These are phyloP conservation scores for Mylabris sibirica DNA, from an alignment of 2,888 invertebrate genomes.

Conservation along the genomic window DNA sequence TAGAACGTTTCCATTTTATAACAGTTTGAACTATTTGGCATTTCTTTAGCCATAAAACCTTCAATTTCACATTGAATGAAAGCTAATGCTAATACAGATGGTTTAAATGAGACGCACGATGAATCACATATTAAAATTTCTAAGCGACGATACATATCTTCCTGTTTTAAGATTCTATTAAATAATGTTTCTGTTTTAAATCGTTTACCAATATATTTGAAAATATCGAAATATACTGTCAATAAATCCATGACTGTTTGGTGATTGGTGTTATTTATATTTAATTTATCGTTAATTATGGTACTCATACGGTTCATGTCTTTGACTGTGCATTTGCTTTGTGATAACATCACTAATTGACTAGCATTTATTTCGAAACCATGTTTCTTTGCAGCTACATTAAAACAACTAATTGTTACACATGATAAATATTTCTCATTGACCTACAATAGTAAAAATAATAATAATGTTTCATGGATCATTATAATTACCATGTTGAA, in stretches of 20 bases:
- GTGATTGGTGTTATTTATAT: slow-evolving; percentile 66
- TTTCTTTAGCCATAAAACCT: slow-evolving; percentile 47
- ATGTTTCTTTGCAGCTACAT: slow-evolving; percentile 78
- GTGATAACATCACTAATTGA: slow-evolving; percentile 71
- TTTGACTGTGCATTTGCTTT: slow-evolving; percentile 84
- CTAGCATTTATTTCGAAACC: slow-evolving; percentile 69
- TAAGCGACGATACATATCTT: slow-evolving; percentile 64
- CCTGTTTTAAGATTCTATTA: slow-evolving; percentile 59
- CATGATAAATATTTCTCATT: slow-evolving; percentile 86
- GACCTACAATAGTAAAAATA: slow-evolving; percentile 57
- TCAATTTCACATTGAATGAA: slow-evolving; percentile 78
- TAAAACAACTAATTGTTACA: slow-evolving; percentile 85
- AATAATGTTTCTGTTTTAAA: slow-evolving; percentile 65
- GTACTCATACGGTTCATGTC: slow-evolving; percentile 88
- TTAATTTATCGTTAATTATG: slow-evolving; percentile 80
- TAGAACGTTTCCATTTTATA: slow-evolving; percentile 64
- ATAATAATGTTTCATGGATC: too few species aligned
- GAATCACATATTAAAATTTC: slow-evolving; percentile 81
- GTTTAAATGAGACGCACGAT: slow-evolving; percentile 75
- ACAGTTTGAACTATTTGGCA: slow-evolving; percentile 45
- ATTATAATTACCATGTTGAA: slow-evolving; percentile 10
- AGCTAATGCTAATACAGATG: slow-evolving; percentile 80
- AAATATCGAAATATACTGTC: slow-evolving; percentile 70
- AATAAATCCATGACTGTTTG: slow-evolving; percentile 73
- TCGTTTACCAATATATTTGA: slow-evolving; percentile 66